Evolutionary conservation across 2,888 invertebrate genomes (phyloP).

Genomic region (Tenthredo notha): DNA sequence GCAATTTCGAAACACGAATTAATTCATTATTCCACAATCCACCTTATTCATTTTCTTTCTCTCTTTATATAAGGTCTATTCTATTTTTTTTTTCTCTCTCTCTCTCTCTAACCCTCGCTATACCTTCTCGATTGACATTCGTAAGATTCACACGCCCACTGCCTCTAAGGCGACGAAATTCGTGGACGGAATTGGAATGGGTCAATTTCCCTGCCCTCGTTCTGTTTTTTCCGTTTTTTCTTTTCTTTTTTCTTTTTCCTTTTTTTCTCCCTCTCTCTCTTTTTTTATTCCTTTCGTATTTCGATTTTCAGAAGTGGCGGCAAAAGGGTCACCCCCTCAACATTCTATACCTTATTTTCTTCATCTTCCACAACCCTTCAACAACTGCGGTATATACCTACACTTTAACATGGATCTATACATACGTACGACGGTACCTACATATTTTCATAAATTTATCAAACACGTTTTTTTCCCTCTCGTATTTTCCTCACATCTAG

Average conservation of each 20-base stretch:
- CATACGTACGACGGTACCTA: background rate
- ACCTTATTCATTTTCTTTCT: background rate
- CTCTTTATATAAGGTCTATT: background rate
- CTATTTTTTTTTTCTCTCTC: background rate
- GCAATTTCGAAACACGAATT: background rate
- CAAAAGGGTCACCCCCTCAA: conserved; percentile 23
- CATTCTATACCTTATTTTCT: background rate
- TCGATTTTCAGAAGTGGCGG: conserved; percentile 1
- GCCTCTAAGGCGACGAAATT: conserved; percentile 29
- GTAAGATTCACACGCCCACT: conserved; percentile 20
- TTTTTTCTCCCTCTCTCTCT: too few species aligned
- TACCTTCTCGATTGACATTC: conserved; percentile 25
- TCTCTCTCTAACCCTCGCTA: background rate
- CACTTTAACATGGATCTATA: background rate
- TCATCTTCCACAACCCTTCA: background rate
- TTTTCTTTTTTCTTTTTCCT: background rate
- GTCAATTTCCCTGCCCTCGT: conserved; percentile 32
- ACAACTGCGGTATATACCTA: background rate
- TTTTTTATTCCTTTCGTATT: background rate
- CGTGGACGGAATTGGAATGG: conserved; percentile 44
- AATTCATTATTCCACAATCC: background rate
- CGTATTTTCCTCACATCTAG: background rate
- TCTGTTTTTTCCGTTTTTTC: background rate
- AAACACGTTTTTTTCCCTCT: background rate
- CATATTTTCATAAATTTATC: background rate